Conservation (phyloP, 2,888 invertebrate genomes). For the Eurois occulta region DNA sequence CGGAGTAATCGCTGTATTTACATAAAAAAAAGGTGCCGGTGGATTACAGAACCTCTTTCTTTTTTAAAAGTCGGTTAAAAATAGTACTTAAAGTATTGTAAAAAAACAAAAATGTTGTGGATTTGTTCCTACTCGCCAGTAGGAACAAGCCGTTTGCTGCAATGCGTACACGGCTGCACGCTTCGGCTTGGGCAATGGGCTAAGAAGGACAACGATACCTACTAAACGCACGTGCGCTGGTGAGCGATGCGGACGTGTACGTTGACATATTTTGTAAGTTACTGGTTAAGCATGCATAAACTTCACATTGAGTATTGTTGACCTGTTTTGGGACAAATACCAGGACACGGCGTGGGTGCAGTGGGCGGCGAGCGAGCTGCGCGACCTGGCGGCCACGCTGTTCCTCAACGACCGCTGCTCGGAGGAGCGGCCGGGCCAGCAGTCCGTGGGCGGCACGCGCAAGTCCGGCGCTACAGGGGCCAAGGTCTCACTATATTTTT, state of each 20-base stretch:
- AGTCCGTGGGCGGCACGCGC: slow-evolving; percentile 97
- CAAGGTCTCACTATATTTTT: slow-evolving; percentile 90
- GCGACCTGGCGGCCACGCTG: slow-evolving; percentile 93
- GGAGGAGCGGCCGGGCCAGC: slow-evolving; percentile 98
- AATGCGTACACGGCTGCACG: no score
- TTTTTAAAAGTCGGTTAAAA: no score
- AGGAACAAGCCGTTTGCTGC: not conserved
- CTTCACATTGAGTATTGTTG: not conserved
- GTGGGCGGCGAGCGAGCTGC: slow-evolving; percentile 94
- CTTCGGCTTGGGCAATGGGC: no score
- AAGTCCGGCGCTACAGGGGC: slow-evolving; percentile 97
- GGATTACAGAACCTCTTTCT: no score
- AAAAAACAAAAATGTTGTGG: no score
- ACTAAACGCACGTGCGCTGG: not conserved
- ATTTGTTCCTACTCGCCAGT: no score
- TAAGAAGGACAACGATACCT: no score
- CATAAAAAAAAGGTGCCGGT: no score
- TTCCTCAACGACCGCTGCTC: slow-evolving; percentile 98
- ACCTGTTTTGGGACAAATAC: not conserved
- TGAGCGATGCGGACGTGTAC: not conserved
- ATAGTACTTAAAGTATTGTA: no score
- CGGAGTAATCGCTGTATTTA: no score
- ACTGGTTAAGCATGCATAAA: not conserved
- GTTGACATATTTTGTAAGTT: not conserved
- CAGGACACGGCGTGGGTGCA: slow-evolving; percentile 91